Evolutionary conservation across 2,888 invertebrate genomes (phyloP), one percentile per base, ranked within the genome.

Genomic region (Caenorhabditis imperialis): DNA sequence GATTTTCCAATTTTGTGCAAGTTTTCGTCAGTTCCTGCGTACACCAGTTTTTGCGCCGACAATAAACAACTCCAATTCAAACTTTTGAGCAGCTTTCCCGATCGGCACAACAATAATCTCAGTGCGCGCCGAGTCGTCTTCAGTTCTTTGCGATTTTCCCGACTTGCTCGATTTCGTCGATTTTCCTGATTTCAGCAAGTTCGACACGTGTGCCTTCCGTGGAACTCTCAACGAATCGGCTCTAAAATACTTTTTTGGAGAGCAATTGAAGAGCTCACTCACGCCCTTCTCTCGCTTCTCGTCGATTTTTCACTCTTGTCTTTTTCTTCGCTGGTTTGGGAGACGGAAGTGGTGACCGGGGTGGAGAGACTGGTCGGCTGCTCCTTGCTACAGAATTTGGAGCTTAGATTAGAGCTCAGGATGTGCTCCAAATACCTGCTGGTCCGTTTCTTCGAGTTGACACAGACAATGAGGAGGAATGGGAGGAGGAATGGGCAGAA

Each of bases 31-130:
- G n/a, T n/a, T n/a, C n/a, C n/a, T n/a, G n/a, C n/a, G n/a, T n/a
- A n/a, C n/a, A n/a, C n/a, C n/a, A n/a, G n/a, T n/a, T n/a, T n/a
- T n/a, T n/a, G n/a, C n/a, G n/a, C n/a, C n/a, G n/a, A n/a, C n/a
- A n/a, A n/a, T n/a, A n/a, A n/a, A n/a, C n/a, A n/a, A n/a, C n/a
- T n/a, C n/a, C n/a, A n/a, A n/a, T n/a, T n/a, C n/a, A n/a, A n/a
- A 55, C 63, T 30, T 63, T 16, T n/a, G n/a, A n/a, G 54, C 63
- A 12, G 63, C 63, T 16, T 63, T 63, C 5, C 63, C 63, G n/a
- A 63, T 20, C 16, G 63, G 63, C 16, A 63, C 54, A 14, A 55
- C 55, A 5, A 63, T 63, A 2, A 48, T 2, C 12, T 63, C 63
- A 6, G 63, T 63, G 33, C 55, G 54, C 2, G 48, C 54, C 1